phyloP scores from a whole-genome alignment of 2,113 vertebrate species.

The Phylloscopus trochilus region DNA sequence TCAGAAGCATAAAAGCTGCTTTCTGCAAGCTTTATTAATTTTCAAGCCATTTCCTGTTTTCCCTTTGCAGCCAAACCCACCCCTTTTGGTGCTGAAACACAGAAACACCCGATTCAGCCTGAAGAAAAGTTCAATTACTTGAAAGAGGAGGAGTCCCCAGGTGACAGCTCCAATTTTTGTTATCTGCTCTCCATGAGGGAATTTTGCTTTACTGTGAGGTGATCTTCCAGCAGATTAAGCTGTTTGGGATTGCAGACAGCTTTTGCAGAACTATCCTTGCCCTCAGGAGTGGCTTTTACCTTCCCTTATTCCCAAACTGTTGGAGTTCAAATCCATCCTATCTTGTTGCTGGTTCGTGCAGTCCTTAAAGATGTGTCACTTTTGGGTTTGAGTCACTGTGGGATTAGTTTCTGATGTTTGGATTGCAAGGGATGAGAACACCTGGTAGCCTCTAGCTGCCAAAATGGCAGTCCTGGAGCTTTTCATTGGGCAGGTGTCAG shows the following conservation, averaged over 20 bases:
- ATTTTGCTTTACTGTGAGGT: neutral
- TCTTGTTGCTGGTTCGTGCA: fast-evolving
- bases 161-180: neutral
- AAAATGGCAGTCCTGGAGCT: neutral
- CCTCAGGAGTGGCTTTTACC: neutral
- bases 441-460: neutral
- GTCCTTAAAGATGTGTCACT: neutral
- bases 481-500: neutral
- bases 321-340: neutral
- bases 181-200: neutral
- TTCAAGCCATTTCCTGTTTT: conserved; percentile 71
- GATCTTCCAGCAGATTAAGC: neutral
- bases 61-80: conserved; percentile 32
- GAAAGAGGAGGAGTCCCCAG: neutral
- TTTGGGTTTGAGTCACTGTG: neutral
- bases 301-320: neutral
- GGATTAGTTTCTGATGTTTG: neutral
- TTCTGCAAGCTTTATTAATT: conserved; percentile 64
- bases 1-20: conserved; percentile 33
- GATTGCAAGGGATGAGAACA: neutral
- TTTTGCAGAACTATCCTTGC: neutral
- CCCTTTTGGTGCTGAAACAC: conserved; percentile 31
- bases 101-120: neutral
- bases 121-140: neutral
- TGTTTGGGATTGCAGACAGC: neutral